These are phyloP conservation scores for Pseudois nayaur DNA, from an alignment of 2,113 vertebrate genomes.

Conservation along the genomic window DNA sequence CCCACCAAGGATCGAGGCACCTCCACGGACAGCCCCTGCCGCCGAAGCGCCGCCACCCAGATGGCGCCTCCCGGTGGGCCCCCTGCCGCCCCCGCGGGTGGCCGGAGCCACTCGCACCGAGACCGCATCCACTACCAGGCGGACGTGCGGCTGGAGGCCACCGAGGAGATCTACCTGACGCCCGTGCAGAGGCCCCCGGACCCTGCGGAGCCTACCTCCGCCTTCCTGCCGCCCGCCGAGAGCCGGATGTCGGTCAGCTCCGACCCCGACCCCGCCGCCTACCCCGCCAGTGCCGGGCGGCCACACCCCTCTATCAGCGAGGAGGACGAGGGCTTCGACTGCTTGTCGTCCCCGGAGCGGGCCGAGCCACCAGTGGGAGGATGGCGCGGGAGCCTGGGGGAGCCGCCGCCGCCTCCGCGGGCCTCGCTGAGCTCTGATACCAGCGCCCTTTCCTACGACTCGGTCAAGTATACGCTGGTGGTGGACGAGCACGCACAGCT, in stretches of 20 bases:
- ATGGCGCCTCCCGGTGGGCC: constrained; percentile 78
- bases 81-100: constrained; percentile 31
- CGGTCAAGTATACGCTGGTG: constrained; percentile 97
- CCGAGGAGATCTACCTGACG: constrained; percentile 97
- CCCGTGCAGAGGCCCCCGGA: constrained; percentile 92
- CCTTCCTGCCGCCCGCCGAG: constrained; percentile 88
- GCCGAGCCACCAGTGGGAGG: constrained; percentile 64
- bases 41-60: constrained; percentile 85
- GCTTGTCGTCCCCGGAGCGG: constrained; percentile 81
- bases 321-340: constrained; percentile 90
- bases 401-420: constrained; percentile 77
- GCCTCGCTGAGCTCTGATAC: constrained; percentile 94
- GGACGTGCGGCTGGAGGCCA: constrained; percentile 91
- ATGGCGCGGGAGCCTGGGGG: constrained; percentile 70
- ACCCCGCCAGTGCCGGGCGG: constrained; percentile 85
- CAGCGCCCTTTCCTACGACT: constrained; percentile 96
- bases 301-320: constrained; percentile 92
- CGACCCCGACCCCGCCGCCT: constrained; percentile 89
- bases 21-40: constrained; percentile 91
- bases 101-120: constrained; percentile 78
- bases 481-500: constrained; percentile 96
- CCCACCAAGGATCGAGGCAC: constrained; percentile 97
- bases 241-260: constrained; percentile 95
- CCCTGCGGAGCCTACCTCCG: constrained; percentile 78
- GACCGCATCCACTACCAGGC: constrained; percentile 93